Evolutionary conservation across 92 coral and sea anemone species (phyloP).

Genomic region (Montipora capitata): DNA sequence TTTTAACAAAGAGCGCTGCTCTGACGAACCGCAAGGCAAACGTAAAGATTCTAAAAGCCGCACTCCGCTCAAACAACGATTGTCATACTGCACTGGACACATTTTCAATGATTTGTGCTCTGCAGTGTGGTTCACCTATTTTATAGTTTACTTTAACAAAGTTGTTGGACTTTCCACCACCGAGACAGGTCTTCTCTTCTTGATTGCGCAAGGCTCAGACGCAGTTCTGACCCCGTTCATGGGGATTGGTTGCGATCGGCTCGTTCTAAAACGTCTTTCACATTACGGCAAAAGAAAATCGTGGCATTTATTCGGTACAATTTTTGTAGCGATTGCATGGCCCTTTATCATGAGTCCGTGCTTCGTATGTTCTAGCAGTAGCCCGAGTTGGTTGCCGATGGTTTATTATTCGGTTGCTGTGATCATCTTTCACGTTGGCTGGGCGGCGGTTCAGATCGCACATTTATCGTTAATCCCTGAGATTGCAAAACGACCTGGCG

Average conservation of each 20-base stretch:
- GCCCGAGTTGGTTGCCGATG: slow-evolving; percentile 63
- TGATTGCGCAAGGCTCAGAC: slow-evolving; percentile 82
- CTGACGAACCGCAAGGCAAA: neutral
- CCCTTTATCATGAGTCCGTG: slow-evolving; percentile 88
- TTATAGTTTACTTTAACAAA: slow-evolving; percentile 86
- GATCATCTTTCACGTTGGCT: slow-evolving; percentile 80
- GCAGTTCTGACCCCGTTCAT: slow-evolving; percentile 89
- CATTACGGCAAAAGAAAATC: slow-evolving; percentile 77
- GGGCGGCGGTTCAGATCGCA: slow-evolving; percentile 81
- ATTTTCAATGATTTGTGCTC: slow-evolving; percentile 88
- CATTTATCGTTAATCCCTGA: slow-evolving; percentile 85
- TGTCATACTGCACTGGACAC: slow-evolving; percentile 83
- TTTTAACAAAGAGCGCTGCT: neutral
- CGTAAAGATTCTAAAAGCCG: neutral
- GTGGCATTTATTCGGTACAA: slow-evolving; percentile 84
- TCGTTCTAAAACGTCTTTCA: slow-evolving; percentile 47
- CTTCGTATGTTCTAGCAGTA: slow-evolving; percentile 62
- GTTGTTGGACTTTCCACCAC: slow-evolving; percentile 83
- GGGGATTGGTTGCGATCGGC: slow-evolving; percentile 78
- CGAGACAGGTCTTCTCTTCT: slow-evolving; percentile 76
- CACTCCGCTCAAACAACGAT: slow-evolving; percentile 67
- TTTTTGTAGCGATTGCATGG: slow-evolving; percentile 79
- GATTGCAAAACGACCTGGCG: slow-evolving; percentile 70
- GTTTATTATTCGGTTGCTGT: slow-evolving; percentile 74
- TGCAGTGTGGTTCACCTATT: slow-evolving; percentile 83